Evolutionary conservation across 2,888 invertebrate species (phyloP).

Genomic region (Agonopterix alstromeriana): DNA sequence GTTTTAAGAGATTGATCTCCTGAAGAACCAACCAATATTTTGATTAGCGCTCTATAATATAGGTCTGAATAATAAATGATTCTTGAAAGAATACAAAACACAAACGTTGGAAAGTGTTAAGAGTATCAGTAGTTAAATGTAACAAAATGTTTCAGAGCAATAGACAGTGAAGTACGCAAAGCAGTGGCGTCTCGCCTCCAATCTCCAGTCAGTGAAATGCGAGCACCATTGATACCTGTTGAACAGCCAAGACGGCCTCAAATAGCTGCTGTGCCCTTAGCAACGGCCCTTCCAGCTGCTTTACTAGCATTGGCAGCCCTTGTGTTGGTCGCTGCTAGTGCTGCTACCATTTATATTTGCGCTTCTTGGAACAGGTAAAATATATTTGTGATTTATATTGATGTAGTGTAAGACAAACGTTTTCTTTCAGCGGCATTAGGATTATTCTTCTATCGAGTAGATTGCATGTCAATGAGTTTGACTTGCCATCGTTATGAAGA

Average conservation of each 20-base stretch:
- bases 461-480: too few relatives aligned
- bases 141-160: conserved; percentile 29
- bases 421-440: too few relatives aligned
- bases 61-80: too few relatives aligned
- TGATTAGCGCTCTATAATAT: too few relatives aligned
- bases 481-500: too few relatives aligned
- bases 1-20: too few relatives aligned
- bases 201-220: conserved; percentile 79
- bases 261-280: conserved; percentile 29
- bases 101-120: too few relatives aligned
- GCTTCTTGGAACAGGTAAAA: conserved; percentile 93
- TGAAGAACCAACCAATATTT: too few relatives aligned
- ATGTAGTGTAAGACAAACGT: too few relatives aligned
- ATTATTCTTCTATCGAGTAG: too few relatives aligned
- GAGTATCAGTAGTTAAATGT: neutral
- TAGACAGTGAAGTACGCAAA: conserved; percentile 36
- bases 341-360: conserved; percentile 95
- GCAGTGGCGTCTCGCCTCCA: conserved; percentile 38
- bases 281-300: conserved; percentile 90
- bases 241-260: conserved; percentile 32
- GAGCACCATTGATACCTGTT: conserved; percentile 50
- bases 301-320: conserved; percentile 91
- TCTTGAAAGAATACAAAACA: too few relatives aligned
- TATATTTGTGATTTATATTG: neutral
- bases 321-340: conserved; percentile 90